Evolutionary conservation across 2,113 vertebrate genomes (phyloP).

Genomic region (Desmodus rotundus): DNA sequence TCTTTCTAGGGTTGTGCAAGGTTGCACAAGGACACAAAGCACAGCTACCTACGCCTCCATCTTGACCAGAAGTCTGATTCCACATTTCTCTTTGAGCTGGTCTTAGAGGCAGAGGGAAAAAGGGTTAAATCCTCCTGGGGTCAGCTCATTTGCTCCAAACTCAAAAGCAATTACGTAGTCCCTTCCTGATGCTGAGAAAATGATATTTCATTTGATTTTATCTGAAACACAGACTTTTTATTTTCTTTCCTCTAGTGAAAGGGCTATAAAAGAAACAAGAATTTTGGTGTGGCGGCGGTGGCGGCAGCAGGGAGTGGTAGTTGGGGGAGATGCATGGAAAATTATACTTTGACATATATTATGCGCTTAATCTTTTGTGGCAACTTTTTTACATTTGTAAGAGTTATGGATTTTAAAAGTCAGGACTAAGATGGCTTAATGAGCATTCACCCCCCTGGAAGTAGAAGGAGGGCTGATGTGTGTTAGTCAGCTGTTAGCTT

Average conservation of each 20-base stretch:
- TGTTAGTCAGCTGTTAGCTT: slow-evolving; percentile 89
- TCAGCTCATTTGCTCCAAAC: slow-evolving; percentile 1
- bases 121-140: not conserved
- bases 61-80: no score
- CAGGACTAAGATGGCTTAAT: slow-evolving; percentile 88
- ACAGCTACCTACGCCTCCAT: no score
- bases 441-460: slow-evolving; percentile 84
- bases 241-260: slow-evolving; percentile 70
- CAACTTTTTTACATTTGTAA: slow-evolving; percentile 87
- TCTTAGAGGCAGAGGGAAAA: not conserved
- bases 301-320: slow-evolving; percentile 29
- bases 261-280: slow-evolving; percentile 73
- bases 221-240: slow-evolving; percentile 74
- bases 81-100: not conserved
- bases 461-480: slow-evolving; percentile 83
- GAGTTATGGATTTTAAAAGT: slow-evolving; percentile 89
- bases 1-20: no score
- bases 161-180: not conserved
- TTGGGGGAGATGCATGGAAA: slow-evolving; percentile 67
- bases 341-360: slow-evolving; percentile 83
- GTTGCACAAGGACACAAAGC: no score
- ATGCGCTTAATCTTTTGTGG: slow-evolving; percentile 85
- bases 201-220: slow-evolving; percentile 67
- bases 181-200: slow-evolving; percentile 33
- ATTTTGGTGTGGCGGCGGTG: slow-evolving; percentile 61